Conservation (phyloP, 64 coral and sea anemone species). For the Porites lutea region DNA sequence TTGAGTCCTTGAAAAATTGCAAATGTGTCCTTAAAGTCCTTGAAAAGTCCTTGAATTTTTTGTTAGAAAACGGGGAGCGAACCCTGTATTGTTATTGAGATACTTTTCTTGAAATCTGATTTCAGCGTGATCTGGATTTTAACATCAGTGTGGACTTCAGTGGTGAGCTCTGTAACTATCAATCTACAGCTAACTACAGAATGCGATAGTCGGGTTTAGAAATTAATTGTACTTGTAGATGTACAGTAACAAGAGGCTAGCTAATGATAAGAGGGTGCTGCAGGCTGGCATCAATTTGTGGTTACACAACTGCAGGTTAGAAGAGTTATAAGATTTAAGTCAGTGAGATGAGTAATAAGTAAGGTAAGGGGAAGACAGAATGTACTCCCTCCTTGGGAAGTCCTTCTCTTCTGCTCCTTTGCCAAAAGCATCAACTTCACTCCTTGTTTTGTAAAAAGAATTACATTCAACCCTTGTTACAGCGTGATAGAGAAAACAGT, state of each 20-base stretch:
- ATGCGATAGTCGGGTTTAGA: slow-evolving; percentile 72
- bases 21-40: too few species aligned
- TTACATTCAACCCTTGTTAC: too few species aligned
- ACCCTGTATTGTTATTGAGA: too few species aligned
- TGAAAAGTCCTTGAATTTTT: too few species aligned
- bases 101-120: neutral
- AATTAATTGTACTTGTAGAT: neutral
- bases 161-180: slow-evolving; percentile 79
- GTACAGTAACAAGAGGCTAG: neutral
- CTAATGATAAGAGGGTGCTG: neutral
- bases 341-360: neutral
- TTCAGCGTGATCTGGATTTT: slow-evolving; percentile 98
- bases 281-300: slow-evolving; percentile 16
- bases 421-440: neutral
- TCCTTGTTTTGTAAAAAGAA: too few species aligned
- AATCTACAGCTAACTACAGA: slow-evolving; percentile 74
- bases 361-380: neutral
- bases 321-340: neutral
- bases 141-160: slow-evolving; percentile 81
- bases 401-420: neutral
- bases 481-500: too few species aligned
- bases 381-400: neutral
- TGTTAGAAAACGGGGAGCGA: too few species aligned
- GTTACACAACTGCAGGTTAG: neutral
- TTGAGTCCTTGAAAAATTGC: too few species aligned